phyloP scores from a whole-genome alignment of 1,140 invertebrate species.

The Dendrolimus punctatus region DNA sequence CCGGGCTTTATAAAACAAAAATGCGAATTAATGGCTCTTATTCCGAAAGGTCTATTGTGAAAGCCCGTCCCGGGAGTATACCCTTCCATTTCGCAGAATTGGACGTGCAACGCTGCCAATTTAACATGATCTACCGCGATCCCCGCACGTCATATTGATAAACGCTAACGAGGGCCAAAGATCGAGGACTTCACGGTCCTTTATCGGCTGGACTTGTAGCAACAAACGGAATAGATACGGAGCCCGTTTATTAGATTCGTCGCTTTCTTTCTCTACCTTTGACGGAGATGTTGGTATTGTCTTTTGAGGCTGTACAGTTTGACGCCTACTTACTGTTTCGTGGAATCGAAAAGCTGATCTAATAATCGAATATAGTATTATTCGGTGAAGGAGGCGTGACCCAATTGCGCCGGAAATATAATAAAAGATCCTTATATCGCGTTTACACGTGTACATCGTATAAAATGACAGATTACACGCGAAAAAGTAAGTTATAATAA shows the following conservation, averaged over 20 bases:
- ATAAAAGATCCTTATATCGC: slow-evolving; percentile 7
- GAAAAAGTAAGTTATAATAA: slow-evolving; percentile 9
- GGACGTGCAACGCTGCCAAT: slow-evolving; percentile 50
- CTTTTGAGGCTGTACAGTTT: slow-evolving; percentile 44
- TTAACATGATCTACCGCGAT: slow-evolving; percentile 29
- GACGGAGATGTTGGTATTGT: slow-evolving; percentile 53
- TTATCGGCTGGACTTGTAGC: slow-evolving; percentile 34
- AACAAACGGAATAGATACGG: slow-evolving; percentile 59
- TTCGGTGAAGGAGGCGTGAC: slow-evolving; percentile 10
- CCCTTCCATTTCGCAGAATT: slow-evolving; percentile 67
- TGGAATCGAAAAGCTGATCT: slow-evolving; percentile 20
- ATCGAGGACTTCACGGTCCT: slow-evolving; percentile 28
- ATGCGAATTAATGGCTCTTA: slow-evolving; percentile 66
- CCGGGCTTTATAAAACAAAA: slow-evolving; percentile 65
- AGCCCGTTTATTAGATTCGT: slow-evolving; percentile 62
- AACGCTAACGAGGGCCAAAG: slow-evolving; percentile 24
- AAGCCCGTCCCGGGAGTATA: slow-evolving; percentile 51
- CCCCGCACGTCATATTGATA: slow-evolving; percentile 36
- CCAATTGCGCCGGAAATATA: slow-evolving; percentile 14
- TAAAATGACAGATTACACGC: slow-evolving; percentile 7
- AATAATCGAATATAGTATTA: slow-evolving; percentile 33
- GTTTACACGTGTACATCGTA: slow-evolving; percentile 1
- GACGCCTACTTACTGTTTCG: slow-evolving; percentile 36
- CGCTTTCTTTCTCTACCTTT: slow-evolving; percentile 65
- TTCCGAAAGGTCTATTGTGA: slow-evolving; percentile 62